Evolutionary conservation across 2,888 invertebrate genomes (phyloP).

Genomic region (Apotomis capreana): DNA sequence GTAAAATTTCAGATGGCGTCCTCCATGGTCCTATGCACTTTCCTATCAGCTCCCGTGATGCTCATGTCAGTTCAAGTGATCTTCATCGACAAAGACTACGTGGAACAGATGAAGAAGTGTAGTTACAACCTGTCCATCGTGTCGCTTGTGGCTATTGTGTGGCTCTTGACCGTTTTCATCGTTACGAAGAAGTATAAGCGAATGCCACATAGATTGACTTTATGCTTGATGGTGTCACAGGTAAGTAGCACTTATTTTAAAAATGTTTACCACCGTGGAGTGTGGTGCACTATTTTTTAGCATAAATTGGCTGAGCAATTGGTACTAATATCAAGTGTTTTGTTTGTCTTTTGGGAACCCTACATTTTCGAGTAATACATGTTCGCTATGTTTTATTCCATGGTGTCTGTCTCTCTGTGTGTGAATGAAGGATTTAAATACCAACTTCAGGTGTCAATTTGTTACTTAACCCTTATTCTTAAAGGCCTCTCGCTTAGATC

Average conservation of each 20-base stretch:
- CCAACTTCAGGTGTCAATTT: no score
- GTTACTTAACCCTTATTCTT: no score
- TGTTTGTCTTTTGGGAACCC: no score
- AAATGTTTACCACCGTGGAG: no score
- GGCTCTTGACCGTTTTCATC: slow-evolving; percentile 89
- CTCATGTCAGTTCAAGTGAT: slow-evolving; percentile 97
- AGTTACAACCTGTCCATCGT: slow-evolving; percentile 93
- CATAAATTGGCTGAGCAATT: no score
- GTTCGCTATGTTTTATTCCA: no score
- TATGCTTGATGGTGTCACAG: slow-evolving; percentile 91
- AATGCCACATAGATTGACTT: slow-evolving; percentile 92
- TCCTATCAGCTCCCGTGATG: slow-evolving; percentile 97
- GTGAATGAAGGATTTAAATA: no score
- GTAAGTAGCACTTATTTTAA: slow-evolving; percentile 68
- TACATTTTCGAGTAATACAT: no score
- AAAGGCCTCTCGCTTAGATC: no score
- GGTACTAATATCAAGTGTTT: no score
- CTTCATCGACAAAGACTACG: slow-evolving; percentile 90
- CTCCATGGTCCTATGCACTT: slow-evolving; percentile 97
- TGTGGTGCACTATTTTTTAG: no score
- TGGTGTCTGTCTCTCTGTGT: no score
- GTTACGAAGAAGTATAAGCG: slow-evolving; percentile 89
- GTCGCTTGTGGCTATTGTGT: slow-evolving; percentile 89
- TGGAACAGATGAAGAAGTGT: slow-evolving; percentile 89
- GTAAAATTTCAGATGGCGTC: slow-evolving; percentile 89